Conservation (phyloP, 2,113 vertebrate species). For the Microcebus jonahi region DNA sequence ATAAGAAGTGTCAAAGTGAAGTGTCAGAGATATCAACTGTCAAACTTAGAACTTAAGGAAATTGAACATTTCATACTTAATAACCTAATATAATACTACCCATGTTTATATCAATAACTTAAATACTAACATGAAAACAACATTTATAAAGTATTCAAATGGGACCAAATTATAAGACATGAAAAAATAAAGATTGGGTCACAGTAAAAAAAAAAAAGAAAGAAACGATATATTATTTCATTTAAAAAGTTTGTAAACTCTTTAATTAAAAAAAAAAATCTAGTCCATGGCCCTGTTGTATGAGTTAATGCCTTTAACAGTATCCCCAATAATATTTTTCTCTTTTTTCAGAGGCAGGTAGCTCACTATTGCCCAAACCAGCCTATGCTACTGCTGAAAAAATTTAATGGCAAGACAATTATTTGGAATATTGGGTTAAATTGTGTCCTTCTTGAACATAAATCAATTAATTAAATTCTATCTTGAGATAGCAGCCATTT, state of each 20-base stretch:
- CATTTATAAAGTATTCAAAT: slow-evolving; percentile 23
- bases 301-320: not conserved
- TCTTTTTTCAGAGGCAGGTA: not conserved
- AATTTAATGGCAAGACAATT: not conserved
- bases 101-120: not conserved
- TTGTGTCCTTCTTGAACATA: slow-evolving; percentile 12
- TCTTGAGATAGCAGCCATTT: not conserved
- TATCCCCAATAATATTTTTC: not conserved
- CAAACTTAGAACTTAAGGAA: too few relatives aligned
- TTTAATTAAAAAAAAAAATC: not conserved
- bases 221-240: not conserved
- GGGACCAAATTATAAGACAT: not conserved
- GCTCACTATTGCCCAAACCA: not conserved
- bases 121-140: not conserved
- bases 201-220: not conserved
- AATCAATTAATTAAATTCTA: not conserved
- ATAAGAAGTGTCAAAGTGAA: too few relatives aligned
- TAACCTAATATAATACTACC: not conserved
- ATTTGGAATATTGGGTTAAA: not conserved
- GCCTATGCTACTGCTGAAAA: not conserved
- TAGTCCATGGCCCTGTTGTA: not conserved
- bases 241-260: not conserved
- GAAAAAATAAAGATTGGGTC: not conserved
- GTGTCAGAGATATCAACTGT: too few relatives aligned
- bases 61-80: too few relatives aligned